Percentiles rank a stretch among this genome's conserved stretches.
Evolutionary conservation across 2,113 vertebrate species (phyloP).

Genomic region (Podiceps cristatus): DNA sequence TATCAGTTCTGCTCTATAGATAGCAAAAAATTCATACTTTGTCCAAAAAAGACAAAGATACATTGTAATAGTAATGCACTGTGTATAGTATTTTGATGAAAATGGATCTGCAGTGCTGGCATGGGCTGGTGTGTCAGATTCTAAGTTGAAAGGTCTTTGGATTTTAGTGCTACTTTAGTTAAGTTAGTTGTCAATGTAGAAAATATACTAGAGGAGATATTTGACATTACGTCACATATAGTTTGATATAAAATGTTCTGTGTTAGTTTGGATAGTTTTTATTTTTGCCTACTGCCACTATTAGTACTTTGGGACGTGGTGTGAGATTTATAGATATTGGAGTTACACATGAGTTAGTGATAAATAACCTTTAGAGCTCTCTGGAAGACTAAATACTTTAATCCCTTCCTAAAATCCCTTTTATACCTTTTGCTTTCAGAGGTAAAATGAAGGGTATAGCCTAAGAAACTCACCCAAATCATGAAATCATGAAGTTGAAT

Average conservation of each 20-base stretch:
- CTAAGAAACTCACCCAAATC: neutral
- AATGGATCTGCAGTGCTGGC: neutral
- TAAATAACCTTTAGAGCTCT: neutral
- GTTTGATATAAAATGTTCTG: neutral
- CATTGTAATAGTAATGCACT: neutral
- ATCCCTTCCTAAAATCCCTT: conserved; percentile 14
- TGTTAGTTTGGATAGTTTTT: neutral
- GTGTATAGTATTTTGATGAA: neutral
- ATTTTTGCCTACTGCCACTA: neutral
- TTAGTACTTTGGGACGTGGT: neutral
- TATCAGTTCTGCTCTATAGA: neutral
- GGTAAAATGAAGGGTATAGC: conserved; percentile 1
- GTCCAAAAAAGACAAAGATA: neutral
- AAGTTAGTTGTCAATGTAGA: neutral
- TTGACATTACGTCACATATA: neutral
- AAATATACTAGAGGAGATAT: neutral
- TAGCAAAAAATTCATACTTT: neutral
- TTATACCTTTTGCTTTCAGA: neutral
- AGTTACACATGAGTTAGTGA: conserved; percentile 33
- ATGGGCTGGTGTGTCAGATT: neutral
- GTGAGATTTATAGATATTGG: conserved; percentile 27
- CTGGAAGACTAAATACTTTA: conserved; percentile 41
- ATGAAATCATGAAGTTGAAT: neutral
- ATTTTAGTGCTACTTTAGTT: neutral
- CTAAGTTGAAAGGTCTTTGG: neutral